phyloP scores from a whole-genome alignment of 2,888 invertebrate genomes.

The Hyppa rectilinea region DNA sequence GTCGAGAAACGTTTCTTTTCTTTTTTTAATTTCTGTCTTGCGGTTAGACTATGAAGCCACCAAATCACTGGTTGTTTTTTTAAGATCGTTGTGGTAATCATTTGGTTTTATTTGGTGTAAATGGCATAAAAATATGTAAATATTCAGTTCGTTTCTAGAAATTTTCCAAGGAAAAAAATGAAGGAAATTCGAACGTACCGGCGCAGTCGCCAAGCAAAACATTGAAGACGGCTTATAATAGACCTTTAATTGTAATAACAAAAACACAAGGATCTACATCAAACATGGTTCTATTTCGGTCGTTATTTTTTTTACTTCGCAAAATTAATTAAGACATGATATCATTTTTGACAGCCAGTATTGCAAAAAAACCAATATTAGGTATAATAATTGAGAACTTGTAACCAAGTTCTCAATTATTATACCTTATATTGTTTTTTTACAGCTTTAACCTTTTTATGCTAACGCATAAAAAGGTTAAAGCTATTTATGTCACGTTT shows the following conservation, averaged over 20 bases:
- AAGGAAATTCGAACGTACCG: too few species aligned
- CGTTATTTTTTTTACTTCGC: neutral
- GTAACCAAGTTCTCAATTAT: neutral
- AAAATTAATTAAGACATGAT: neutral
- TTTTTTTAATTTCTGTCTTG: neutral
- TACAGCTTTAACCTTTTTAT: too few species aligned
- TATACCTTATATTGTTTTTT: too few species aligned
- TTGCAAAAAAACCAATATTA: slow-evolving; percentile 3
- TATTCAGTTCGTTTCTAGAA: too few species aligned
- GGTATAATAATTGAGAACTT: neutral
- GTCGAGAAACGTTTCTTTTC: slow-evolving; percentile 5
- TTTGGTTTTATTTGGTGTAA: too few species aligned
- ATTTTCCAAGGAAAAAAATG: too few species aligned
- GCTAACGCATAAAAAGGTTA: too few species aligned
- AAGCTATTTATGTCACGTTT: slow-evolving; percentile 9
- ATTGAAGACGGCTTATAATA: too few species aligned
- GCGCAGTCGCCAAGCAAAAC: too few species aligned
- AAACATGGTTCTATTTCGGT: neutral
- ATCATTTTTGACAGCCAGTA: neutral
- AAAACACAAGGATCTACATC: neutral
- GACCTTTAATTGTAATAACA: too few species aligned
- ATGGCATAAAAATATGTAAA: too few species aligned
- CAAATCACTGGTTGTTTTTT: slow-evolving; percentile 2
- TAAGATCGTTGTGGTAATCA: too few species aligned
- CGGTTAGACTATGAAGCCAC: neutral